Percentiles rank a stretch among this genome's conserved stretches.
Evolutionary conservation across 2,113 vertebrate species (phyloP).

Genomic region (cat (Felis catus)): F.catus_Fca126_mat1.0 CM031423.1:49400501-49401000

Average conservation of each 20-base stretch:
- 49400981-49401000: background rate
- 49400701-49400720: background rate
- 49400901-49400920: background rate
- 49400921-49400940: background rate
- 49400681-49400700: background rate
- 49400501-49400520: background rate
- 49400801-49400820: background rate
- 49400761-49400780: background rate
- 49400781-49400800: background rate
- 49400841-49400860: background rate
- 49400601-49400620: background rate
- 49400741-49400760: background rate
- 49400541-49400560: background rate
- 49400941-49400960: background rate
- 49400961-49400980: background rate
- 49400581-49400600: background rate
- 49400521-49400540: background rate
- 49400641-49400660: background rate
- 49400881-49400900: background rate
- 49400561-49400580: background rate
- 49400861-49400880: accelerated
- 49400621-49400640: background rate
- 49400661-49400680: background rate
- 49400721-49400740: background rate
- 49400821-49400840: background rate